phyloP scores from a whole-genome alignment of 1,140 invertebrate genomes.

The Melitaea cinxia region DNA sequence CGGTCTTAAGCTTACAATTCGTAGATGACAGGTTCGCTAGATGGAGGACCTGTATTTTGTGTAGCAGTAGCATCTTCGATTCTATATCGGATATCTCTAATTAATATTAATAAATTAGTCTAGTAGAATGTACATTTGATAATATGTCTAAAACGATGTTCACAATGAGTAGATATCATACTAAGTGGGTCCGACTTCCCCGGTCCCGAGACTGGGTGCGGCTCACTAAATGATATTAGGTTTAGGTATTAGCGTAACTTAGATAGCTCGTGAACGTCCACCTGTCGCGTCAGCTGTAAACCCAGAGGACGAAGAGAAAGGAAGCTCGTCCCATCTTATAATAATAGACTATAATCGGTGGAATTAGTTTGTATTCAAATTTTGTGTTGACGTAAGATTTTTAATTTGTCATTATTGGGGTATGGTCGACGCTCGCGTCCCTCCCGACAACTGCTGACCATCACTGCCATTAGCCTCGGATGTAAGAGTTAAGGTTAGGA shows the following conservation, averaged over 20 bases:
- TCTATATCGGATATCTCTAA: slow-evolving; percentile 20
- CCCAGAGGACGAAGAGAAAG: slow-evolving; percentile 8
- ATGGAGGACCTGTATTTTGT: slow-evolving; percentile 25
- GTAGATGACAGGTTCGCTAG: slow-evolving; percentile 38
- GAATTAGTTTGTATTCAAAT: slow-evolving; percentile 37
- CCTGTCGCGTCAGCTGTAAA: slow-evolving; percentile 27
- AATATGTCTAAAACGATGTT: slow-evolving; percentile 39
- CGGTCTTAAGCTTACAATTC: background rate
- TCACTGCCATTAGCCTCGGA: slow-evolving; percentile 73
- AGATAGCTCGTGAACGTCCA: slow-evolving; percentile 23
- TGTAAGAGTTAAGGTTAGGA: slow-evolving; percentile 63
- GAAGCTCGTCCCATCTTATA: slow-evolving; percentile 8
- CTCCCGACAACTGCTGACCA: slow-evolving; percentile 72
- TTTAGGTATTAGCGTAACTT: slow-evolving; percentile 29
- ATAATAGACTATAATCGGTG: slow-evolving; percentile 9
- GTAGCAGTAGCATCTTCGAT: slow-evolving; percentile 21
- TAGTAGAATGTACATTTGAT: slow-evolving; percentile 46
- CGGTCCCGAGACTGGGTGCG: slow-evolving; percentile 27
- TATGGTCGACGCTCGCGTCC: slow-evolving; percentile 62
- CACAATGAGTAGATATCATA: slow-evolving; percentile 49
- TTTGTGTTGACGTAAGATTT: slow-evolving; percentile 44
- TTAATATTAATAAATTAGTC: slow-evolving; percentile 28
- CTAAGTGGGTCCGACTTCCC: slow-evolving; percentile 39
- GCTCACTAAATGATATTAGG: slow-evolving; percentile 49
- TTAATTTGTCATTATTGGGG: slow-evolving; percentile 59